Conservation (phyloP, 2,113 vertebrate genomes). For the Xyliphius kryptos region DNA sequence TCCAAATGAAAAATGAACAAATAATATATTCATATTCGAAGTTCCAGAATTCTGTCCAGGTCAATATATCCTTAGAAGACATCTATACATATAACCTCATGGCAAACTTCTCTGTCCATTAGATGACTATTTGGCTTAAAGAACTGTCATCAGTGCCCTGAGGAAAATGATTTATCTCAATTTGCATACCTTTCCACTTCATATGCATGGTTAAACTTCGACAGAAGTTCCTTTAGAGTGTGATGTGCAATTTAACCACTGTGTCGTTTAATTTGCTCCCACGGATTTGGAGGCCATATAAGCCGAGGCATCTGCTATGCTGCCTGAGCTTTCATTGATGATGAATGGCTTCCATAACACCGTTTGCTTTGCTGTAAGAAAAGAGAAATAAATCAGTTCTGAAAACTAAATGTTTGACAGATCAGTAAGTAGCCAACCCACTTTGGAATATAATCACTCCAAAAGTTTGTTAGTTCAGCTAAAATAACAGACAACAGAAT, state of each 20-base stretch:
- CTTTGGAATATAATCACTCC: constrained; percentile 23
- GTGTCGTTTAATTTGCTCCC: constrained; percentile 31
- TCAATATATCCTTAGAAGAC: constrained; percentile 1
- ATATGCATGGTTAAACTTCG: constrained; percentile 10
- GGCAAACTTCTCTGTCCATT: background rate
- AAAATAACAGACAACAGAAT: constrained; percentile 22
- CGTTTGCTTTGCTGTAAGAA: constrained; percentile 25
- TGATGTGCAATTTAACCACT: constrained; percentile 7
- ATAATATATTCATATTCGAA: background rate
- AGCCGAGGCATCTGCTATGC: constrained; percentile 18
- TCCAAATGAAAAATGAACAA: too few relatives aligned
- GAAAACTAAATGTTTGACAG: constrained; percentile 14
- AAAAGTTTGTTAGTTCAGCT: constrained; percentile 35
- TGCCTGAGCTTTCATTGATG: constrained; percentile 31
- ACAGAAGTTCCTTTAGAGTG: constrained; percentile 17
- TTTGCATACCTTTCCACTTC: constrained; percentile 24
- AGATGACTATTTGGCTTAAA: background rate
- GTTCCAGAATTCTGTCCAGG: background rate
- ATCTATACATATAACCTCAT: background rate
- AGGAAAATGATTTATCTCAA: constrained; percentile 20
- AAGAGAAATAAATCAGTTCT: constrained; percentile 24
- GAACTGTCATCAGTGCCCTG: background rate
- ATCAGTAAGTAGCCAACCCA: constrained; percentile 24
- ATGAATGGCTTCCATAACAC: constrained; percentile 39
- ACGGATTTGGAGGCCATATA: constrained; percentile 32